Base-by-base conservation (phyloP, 2,113 vertebrate genomes). In the Scartelaos histophorus region DNA sequence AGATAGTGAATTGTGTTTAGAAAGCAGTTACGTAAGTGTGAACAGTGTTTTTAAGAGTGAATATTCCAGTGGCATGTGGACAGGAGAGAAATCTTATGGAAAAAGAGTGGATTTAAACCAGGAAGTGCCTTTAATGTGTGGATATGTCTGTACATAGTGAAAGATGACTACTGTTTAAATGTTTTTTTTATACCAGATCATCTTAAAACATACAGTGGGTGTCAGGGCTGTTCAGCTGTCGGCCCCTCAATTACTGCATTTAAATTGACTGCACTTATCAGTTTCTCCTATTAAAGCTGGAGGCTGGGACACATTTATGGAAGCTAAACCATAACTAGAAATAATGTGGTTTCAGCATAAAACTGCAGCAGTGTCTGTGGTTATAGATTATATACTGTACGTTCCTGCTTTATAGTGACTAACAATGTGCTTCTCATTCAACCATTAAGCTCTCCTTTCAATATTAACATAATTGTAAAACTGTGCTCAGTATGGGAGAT, bases 111-210 rank as follows among this genome's bases (percentile, higher is more conserved):
- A 60, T 65, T 74, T 19, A 70, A 74, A 47, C 65, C 69, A 7
- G 12, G 1, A 47, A 66, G 75, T 76, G 66, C 57, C 76, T 83
- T 82, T 78, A 43, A 58, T 22, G 75, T 71, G 49, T 46, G 1
- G 4, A 35, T 24, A 62, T 66, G 13, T 43, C 10, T 86, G 78
- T 89, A 82, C 49, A 83, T 61, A 82, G 67, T 73, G 71, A 80
- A 56, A 68, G 34, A 76, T 49, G 70, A 88, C 88, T 88, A 80
- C 84, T 88, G 82, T 87, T 61, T 83, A 35, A 80, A 11, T 86
- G 47, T 76, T 70, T 79, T 75, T 69, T 67, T 80, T 51, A 67
- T 73, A 82, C 75, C 29, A 56, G 22, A 21, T 67, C 38, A 7
- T 67, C 19, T 49, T 57, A n/a, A 66, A 45, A 66, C 45, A 2